phyloP scores from a whole-genome alignment of 2,888 invertebrate species.

The Ophion ellenae region DNA sequence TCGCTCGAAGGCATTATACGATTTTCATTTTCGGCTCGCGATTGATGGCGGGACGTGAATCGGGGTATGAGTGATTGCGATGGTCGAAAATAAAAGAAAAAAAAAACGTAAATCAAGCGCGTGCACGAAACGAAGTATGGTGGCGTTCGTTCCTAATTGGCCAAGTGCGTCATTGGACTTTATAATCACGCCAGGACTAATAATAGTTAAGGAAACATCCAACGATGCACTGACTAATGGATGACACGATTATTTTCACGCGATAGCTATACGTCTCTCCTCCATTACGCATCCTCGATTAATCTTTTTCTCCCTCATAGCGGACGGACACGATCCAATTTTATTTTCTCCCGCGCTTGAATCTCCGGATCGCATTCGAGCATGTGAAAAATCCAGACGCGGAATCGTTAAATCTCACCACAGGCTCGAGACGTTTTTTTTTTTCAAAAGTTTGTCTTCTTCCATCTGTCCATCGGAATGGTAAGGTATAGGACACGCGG shows the following conservation, averaged over 20 bases:
- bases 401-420: conserved; percentile 55
- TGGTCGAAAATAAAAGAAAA: conserved; percentile 15
- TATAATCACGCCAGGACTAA: conserved; percentile 45
- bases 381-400: conserved; percentile 53
- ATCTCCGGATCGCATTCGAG: conserved; percentile 45
- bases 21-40: conserved; percentile 1
- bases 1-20: not conserved
- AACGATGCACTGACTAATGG: conserved; percentile 10
- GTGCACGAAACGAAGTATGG: not conserved
- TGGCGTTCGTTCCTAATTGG: conserved; percentile 50
- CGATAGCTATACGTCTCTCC: not conserved
- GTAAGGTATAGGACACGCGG: conserved; percentile 47
- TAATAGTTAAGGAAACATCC: conserved; percentile 43
- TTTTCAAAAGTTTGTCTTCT: conserved; percentile 29
- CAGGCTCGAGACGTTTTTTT: conserved; percentile 42
- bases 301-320: conserved; percentile 9
- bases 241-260: conserved; percentile 22
- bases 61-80: conserved; percentile 16
- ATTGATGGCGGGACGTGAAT: not conserved
- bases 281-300: conserved; percentile 5
- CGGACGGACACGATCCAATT: conserved; percentile 15
- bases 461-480: conserved; percentile 55
- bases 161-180: conserved; percentile 55
- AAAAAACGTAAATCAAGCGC: conserved; percentile 1
- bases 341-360: conserved; percentile 12